Conservation (phyloP, 2,797 vertebrate genomes). For the Cyprinella venusta region DNA sequence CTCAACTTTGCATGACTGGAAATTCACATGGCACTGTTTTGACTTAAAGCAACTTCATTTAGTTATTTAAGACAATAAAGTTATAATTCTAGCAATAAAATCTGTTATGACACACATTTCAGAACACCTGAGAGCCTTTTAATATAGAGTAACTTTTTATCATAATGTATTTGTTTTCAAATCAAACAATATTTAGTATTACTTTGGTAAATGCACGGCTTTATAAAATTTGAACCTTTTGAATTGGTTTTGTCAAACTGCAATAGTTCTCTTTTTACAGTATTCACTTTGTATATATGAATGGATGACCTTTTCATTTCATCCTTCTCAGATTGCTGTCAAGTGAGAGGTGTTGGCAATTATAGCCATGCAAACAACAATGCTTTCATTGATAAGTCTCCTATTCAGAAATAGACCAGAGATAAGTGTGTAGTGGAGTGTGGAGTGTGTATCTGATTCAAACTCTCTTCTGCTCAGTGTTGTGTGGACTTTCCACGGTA, state of each 20-base stretch:
- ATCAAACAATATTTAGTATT: not conserved
- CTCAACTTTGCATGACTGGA: too few relatives aligned
- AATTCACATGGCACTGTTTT: not conserved
- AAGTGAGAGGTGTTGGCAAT: constrained; percentile 38
- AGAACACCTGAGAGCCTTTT: not conserved
- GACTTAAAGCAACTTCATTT: not conserved
- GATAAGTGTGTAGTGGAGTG: constrained; percentile 23
- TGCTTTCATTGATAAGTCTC: constrained; percentile 47
- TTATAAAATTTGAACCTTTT: not conserved
- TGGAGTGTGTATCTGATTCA: not conserved
- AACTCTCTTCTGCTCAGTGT: not conserved
- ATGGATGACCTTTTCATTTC: constrained; percentile 29
- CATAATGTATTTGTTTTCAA: not conserved
- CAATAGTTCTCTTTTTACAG: not conserved
- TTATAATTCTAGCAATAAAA: not conserved
- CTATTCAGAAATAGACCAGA: constrained; percentile 52
- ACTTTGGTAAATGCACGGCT: not conserved
- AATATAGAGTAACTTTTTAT: not conserved
- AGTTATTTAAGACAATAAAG: not conserved
- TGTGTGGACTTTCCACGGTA: not conserved
- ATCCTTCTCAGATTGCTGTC: constrained; percentile 18
- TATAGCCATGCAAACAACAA: constrained; percentile 29
- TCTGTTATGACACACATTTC: not conserved
- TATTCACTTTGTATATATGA: not conserved
- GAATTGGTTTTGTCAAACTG: not conserved